Percentiles rank a stretch among this genome's conserved stretches.
Conservation (phyloP, 92 coral and sea anemone genomes). For the Heteractis magnifica region DNA sequence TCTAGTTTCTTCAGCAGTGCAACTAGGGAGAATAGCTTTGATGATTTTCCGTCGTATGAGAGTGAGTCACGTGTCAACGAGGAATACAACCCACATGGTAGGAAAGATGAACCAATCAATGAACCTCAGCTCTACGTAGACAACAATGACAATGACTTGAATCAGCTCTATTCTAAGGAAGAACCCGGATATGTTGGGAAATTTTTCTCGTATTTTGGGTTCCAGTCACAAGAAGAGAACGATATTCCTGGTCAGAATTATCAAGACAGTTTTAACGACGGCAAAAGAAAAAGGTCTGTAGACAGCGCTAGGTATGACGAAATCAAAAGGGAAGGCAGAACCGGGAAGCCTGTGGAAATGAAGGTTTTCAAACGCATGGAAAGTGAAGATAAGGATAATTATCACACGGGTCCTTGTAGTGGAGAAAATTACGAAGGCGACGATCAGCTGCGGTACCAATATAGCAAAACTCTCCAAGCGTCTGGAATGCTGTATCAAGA, state of each 20-base stretch:
- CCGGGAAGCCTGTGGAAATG: constrained; percentile 31
- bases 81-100: constrained; percentile 28
- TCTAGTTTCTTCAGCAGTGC: constrained; percentile 45
- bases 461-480: constrained; percentile 34
- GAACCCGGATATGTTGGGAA: constrained; percentile 38
- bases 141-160: constrained; percentile 18
- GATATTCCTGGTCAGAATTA: constrained; percentile 1
- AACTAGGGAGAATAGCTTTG: constrained; percentile 28
- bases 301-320: neutral
- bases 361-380: constrained; percentile 38
- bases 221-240: constrained; percentile 31
- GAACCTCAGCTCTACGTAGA: neutral
- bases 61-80: constrained; percentile 9
- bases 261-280: neutral
- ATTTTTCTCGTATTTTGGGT: constrained; percentile 35
- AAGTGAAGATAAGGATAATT: constrained; percentile 28
- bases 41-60: constrained; percentile 30
- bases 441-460: constrained; percentile 36
- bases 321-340: neutral
- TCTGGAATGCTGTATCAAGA: constrained; percentile 16
- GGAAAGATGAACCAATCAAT: neutral
- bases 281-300: neutral
- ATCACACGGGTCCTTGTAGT: constrained; percentile 31
- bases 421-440: constrained; percentile 20
- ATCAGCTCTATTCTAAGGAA: constrained; percentile 14